Percentiles rank a stretch among this genome's conserved stretches.
phyloP scores from a whole-genome alignment of 2,113 vertebrate genomes.

The Willisornis vidua region DNA sequence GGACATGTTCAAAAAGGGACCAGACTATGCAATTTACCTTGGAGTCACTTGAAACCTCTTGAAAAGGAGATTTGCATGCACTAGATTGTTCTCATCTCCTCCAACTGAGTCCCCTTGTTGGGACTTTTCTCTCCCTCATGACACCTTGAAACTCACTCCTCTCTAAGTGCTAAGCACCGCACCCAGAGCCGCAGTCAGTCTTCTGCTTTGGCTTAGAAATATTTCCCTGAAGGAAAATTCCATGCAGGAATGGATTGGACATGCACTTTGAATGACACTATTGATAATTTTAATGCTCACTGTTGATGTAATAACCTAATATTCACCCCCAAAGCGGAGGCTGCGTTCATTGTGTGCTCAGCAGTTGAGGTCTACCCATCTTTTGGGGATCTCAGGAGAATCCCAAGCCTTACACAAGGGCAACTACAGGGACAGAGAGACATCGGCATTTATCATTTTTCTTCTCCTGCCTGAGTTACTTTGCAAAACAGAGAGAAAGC shows the following conservation, averaged over 20 bases:
- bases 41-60: neutral
- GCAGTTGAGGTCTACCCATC: accelerated
- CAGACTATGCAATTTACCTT: neutral
- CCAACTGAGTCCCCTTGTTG: neutral
- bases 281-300: neutral
- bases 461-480: neutral
- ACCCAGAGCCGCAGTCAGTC: neutral
- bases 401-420: neutral
- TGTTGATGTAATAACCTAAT: neutral
- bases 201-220: neutral
- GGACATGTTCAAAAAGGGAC: neutral
- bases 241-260: neutral
- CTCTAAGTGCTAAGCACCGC: neutral
- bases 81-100: neutral
- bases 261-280: neutral
- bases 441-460: accelerated
- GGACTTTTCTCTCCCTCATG: neutral
- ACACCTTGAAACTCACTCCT: neutral
- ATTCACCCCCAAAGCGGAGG: neutral
- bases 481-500: neutral
- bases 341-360: neutral
- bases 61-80: neutral
- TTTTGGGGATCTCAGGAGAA: neutral
- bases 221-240: neutral
- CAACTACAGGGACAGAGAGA: neutral